These are phyloP conservation scores for Pogonophryne albipinna DNA, from an alignment of 2,797 vertebrate genomes.

Conservation along the genomic window DNA sequence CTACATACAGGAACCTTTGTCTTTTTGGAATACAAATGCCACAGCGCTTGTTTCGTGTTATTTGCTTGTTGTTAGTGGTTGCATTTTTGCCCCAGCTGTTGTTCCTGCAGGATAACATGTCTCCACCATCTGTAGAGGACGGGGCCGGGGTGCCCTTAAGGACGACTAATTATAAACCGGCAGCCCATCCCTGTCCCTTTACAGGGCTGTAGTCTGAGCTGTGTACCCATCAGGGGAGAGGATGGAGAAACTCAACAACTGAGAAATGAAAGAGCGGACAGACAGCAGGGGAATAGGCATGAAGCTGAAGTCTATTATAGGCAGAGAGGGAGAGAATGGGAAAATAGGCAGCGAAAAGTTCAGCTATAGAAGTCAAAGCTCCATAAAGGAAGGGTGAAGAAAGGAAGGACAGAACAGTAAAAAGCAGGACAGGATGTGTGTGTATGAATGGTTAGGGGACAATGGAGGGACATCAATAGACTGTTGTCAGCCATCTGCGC, in stretches of 20 bases:
- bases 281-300: slow-evolving; percentile 27
- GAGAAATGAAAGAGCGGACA: slow-evolving; percentile 64
- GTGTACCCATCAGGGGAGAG: slow-evolving; percentile 58
- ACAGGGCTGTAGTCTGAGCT: slow-evolving; percentile 56
- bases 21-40: slow-evolving; percentile 1
- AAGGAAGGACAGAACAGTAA: background rate
- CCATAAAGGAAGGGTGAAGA: slow-evolving; percentile 24
- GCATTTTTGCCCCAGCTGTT: slow-evolving; percentile 35
- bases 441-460: slow-evolving; percentile 8
- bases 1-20: slow-evolving; percentile 3
- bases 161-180: slow-evolving; percentile 78
- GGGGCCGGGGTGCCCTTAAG: slow-evolving; percentile 58
- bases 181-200: slow-evolving; percentile 58
- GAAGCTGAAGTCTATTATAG: slow-evolving; percentile 32
- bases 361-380: slow-evolving; percentile 32
- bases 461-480: slow-evolving; percentile 32
- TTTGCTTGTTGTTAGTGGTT: slow-evolving; percentile 12
- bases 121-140: slow-evolving; percentile 75
- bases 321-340: background rate
- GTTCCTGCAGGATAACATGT: slow-evolving; percentile 66
- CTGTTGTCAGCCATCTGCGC: slow-evolving; percentile 54
- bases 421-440: slow-evolving; percentile 32
- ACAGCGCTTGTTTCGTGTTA: slow-evolving; percentile 15
- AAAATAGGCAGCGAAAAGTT: slow-evolving; percentile 11
- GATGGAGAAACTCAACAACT: slow-evolving; percentile 62